Percentiles rank a stretch among this genome's conserved stretches.
These are phyloP conservation scores for Equus przewalskii DNA, from an alignment of 2,113 vertebrate species.

Conservation along the genomic window DNA sequence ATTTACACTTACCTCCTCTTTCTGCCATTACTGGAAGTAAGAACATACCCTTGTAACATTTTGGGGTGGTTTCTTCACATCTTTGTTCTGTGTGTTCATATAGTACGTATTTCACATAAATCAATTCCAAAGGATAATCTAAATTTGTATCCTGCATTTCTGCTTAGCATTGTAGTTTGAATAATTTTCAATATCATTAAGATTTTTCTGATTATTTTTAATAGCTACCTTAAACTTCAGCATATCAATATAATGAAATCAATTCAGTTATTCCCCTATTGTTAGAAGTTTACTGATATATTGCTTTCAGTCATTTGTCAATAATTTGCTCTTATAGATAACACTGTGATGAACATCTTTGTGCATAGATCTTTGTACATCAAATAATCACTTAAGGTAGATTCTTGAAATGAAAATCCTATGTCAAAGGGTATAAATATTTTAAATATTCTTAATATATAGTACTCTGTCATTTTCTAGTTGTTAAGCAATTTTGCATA, in stretches of 20 bases:
- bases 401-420: slow-evolving; percentile 19
- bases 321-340: background rate
- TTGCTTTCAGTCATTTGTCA: background rate
- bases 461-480: background rate
- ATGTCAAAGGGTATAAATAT: background rate
- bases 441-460: slow-evolving; percentile 27
- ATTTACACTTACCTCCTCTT: background rate
- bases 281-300: background rate
- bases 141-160: background rate
- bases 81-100: background rate
- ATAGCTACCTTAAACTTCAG: background rate
- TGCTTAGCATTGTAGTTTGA: background rate
- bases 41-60: background rate
- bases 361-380: background rate
- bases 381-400: background rate
- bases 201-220: slow-evolving; percentile 12
- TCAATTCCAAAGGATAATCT: background rate
- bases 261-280: background rate
- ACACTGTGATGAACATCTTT: background rate
- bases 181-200: background rate
- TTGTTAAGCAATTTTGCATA: background rate
- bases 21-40: background rate
- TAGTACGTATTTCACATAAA: background rate
- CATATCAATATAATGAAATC: background rate
- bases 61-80: background rate